Base-by-base conservation (phyloP, 2,888 invertebrate species). In the Lasioglossum calceatum region DNA sequence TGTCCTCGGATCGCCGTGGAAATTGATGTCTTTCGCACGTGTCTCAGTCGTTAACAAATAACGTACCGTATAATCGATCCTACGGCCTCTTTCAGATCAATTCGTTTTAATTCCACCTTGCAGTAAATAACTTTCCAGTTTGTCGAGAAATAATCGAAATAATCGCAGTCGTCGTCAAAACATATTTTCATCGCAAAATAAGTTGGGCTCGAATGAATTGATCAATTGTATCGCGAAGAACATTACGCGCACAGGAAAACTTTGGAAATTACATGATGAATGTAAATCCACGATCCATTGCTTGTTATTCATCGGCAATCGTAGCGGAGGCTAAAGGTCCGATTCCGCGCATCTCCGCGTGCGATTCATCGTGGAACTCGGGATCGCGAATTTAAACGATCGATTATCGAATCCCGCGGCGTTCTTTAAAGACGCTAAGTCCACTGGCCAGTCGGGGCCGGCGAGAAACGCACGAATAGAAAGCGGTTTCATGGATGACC, bases 401-500 rank as follows among this genome's bases (percentile, higher is more conserved):
- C 78, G 80, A 83, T 87, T 86, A 87, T 86, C 87, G 87, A 78
- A 87, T 76, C 74, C n/a, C 58, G 47, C 32, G 64, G 76, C 64
- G 70, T 47, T 74, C 70, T 70, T 70, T 27, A 32, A 54, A 71
- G 58, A 79, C 79, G 73, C 77, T 54, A n/a, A 8, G 79, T 23
- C 36, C 81, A 12, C 61, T 44, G 61, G 4, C 27, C 61, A 10
- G 23, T 4, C 36, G 47, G 39, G 32, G 27, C 4, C 64, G 47
- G 44, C 83, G 85, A 82, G 90, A 84, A 86, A 84, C 85, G 83
- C 80, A 44, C 81, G 82, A 82, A 72, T 90, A 90, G 90, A 90
- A 90, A 90, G 90, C 85, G 83, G 84, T 88, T 81, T 81, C 85
- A 77, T 72, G 88, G 80, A 76, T 81, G 87, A 85, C 83, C 88